Evolutionary conservation across 2,888 invertebrate genomes (phyloP), one percentile per base, ranked within the genome.

Genomic region (Heterodera filipjevi): DNA sequence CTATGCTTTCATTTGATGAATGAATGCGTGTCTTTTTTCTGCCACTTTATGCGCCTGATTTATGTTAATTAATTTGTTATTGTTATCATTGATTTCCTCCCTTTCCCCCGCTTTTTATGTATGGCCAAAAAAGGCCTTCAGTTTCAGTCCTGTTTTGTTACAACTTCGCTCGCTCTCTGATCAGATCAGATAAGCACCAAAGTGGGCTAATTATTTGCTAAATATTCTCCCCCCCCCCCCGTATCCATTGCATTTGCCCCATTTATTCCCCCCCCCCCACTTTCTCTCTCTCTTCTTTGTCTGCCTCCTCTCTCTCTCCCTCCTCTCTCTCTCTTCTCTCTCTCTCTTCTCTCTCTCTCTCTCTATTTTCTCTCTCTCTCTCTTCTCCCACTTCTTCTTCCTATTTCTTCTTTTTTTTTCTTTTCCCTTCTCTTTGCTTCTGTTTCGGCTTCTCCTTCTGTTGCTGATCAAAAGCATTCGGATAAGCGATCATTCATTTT

Each of bases 401-500:
- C 16, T 49, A 16, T 49, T 49, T 14, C 49, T 49, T 14, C 49
- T 49, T n/a, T n/a, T n/a, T n/a, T n/a, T n/a, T n/a, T n/a, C 10
- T 22, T 39, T 39, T 39, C 12, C 39, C 39, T 8, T 22, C 59
- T 3, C n/a, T 59, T n/a, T 27, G 19, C n/a, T n/a, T 59, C 27
- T 10, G 27, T 59, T n/a, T n/a, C n/a, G n/a, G n/a, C n/a, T n/a
- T n/a, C n/a, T n/a, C n/a, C n/a, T n/a, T n/a, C n/a, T n/a, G n/a
- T n/a, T n/a, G n/a, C n/a, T n/a, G 59, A 59, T 59, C 59, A 59
- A 27, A n/a, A 59, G 59, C 59, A 59, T 59, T 59, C 59, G 59
- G 59, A 59, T 27, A 59, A 59, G 27, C 27, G 59, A 59, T 59
- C 27, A n/a, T 8, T 59, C 59, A 27, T 6, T 19, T 49, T 59